A percentile compares a stretch with the other conserved stretches of the same genome.
Conservation (phyloP, 2,113 vertebrate genomes). For the Ibidorhyncha struthersii region DNA sequence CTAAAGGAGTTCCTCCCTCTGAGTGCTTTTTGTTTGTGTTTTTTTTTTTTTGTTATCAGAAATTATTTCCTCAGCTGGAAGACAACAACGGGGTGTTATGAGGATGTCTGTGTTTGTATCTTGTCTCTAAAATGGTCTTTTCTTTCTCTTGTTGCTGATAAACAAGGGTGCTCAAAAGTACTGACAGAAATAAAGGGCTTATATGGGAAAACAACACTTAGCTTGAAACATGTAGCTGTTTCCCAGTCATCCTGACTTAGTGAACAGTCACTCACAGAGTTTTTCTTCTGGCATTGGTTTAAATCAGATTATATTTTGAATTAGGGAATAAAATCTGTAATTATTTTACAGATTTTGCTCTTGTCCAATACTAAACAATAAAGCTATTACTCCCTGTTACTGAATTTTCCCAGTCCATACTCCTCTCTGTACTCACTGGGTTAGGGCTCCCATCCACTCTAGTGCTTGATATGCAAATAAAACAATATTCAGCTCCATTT, state of each 20-base stretch:
- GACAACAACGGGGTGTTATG: not conserved
- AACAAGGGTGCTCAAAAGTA: not conserved
- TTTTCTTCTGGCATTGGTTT: not conserved
- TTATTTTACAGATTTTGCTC: not conserved
- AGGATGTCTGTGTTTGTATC: not conserved
- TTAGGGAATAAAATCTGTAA: not conserved
- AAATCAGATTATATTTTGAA: not conserved
- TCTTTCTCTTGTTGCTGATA: not conserved
- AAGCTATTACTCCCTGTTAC: not conserved
- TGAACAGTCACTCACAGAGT: not conserved
- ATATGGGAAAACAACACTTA: not conserved
- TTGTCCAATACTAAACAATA: not conserved
- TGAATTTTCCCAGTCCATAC: not conserved
- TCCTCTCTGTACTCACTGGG: not conserved
- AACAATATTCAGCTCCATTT: not conserved
- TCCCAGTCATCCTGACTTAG: not conserved
- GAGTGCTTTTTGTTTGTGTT: fast-evolving
- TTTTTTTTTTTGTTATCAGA: not conserved
- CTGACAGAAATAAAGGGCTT: not conserved
- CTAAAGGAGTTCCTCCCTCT: not conserved
- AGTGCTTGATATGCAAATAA: not conserved
- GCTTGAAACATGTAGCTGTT: not conserved
- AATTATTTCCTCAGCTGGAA: not conserved
- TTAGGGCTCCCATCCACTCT: not conserved
- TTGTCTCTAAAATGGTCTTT: not conserved